These are phyloP conservation scores for Crax fasciolata DNA, from an alignment of 2,797 vertebrate genomes.

Conservation along the genomic window DNA sequence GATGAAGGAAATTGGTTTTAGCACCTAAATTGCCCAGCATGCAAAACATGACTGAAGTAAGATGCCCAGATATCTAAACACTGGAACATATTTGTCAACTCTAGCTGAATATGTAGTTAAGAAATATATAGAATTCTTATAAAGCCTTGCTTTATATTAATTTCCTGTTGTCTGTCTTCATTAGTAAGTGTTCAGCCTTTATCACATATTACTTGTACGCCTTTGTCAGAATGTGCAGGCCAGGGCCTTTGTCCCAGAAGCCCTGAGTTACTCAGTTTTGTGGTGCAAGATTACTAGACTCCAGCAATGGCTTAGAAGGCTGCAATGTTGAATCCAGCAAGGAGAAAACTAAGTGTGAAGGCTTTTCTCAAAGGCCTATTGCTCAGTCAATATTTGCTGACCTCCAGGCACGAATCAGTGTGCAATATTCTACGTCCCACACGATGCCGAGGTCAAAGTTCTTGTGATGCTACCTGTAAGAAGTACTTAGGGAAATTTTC, in stretches of 20 bases:
- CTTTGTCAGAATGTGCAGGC: background rate
- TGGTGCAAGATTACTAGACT: background rate
- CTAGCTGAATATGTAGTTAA: background rate
- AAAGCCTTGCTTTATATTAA: background rate
- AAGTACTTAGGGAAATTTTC: background rate
- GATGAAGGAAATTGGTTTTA: background rate
- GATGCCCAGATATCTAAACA: background rate
- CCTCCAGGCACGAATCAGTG: background rate
- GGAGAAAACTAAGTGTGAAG: background rate
- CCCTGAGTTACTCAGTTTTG: background rate
- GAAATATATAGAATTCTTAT: background rate
- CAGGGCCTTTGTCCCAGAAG: background rate
- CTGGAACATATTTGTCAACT: background rate
- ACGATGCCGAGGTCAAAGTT: background rate
- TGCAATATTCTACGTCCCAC: background rate
- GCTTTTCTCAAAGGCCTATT: background rate
- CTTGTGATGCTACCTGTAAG: background rate
- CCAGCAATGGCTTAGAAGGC: background rate
- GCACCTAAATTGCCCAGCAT: background rate
- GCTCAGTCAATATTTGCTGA: background rate
- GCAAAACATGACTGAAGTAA: background rate
- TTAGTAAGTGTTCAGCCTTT: background rate
- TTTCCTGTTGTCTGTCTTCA: background rate
- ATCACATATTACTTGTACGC: background rate
- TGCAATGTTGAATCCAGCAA: background rate